Evolutionary conservation across 2,888 invertebrate genomes (phyloP), one percentile per base, ranked within the genome.

Genomic region (Listrodromus nycthemerus): DNA sequence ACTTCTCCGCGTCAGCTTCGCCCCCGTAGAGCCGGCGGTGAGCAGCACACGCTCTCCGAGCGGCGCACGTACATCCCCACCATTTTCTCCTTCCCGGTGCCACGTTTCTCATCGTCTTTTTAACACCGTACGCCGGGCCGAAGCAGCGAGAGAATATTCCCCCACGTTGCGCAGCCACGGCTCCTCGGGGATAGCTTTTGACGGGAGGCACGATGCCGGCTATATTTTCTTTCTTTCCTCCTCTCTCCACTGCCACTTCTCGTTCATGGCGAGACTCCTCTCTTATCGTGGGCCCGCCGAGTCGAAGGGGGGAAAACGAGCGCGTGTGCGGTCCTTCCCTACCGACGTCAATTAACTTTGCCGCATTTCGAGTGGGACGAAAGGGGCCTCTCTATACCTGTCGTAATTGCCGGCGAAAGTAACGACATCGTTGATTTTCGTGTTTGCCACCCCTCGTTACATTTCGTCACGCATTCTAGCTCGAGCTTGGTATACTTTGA

Each of bases 21-120:
- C 73, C 55, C 33, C 13, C 33, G 41, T 30, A 63, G 73, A 63
- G 73, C 63, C 19, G 71, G n/a, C 55, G n/a, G 48, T 41, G 21
- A n/a, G 55, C 61, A 19, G 50, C 30, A 61, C 61, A 30, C 61
- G 61, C 61, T 61, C 61, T 3, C 16, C 30, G 61, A 27, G 41
- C 33, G 76, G 76, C 76, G 76, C 76, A 76, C 76, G 76, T 76
- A 66, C 52, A 48, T 67, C 76, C 76, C 76, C 67, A 67, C 67
- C 21, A 16, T n/a, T 19, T 30, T 61, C 61, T 61, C 61, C 30
- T 30, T 27, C 61, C 2, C 50, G n/a, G 19, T 52, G 61, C 61
- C 13, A 27, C 27, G 27, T 61, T 61, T 61, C 30, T 61, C 58
- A 16, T 61, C 45, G 41, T 61, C 61, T 58, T 73, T 61, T 73